phyloP scores from a whole-genome alignment of 2,113 vertebrate genomes.

The Leucoraja erinaceus region DNA sequence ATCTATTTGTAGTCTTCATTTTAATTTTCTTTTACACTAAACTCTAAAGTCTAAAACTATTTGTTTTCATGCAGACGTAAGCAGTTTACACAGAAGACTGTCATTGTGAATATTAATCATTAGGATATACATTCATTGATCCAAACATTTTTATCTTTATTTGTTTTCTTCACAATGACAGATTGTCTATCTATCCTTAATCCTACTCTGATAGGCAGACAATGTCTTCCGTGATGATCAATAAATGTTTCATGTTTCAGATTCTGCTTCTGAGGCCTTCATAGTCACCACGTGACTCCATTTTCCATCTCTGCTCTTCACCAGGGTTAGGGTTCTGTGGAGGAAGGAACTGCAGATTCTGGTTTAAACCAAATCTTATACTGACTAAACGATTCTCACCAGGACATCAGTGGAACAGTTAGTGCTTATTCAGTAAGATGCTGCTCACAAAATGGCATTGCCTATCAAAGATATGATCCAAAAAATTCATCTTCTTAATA shows the following conservation, averaged over 20 bases:
- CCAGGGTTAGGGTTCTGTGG: neutral
- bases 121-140: neutral
- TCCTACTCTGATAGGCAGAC: neutral
- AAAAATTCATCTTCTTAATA: neutral
- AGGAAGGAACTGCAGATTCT: no score
- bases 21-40: neutral
- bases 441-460: no score
- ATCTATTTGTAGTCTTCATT: neutral
- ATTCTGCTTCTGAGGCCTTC: neutral
- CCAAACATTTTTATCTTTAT: neutral
- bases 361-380: no score
- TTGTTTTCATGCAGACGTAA: neutral
- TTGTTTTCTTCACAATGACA: neutral
- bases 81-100: neutral
- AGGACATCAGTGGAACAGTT: neutral
- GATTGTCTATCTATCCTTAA: neutral
- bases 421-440: neutral
- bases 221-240: neutral
- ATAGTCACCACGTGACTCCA: neutral
- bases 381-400: neutral
- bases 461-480: neutral
- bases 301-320: neutral
- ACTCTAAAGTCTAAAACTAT: neutral
- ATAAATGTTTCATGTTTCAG: neutral
- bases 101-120: neutral